Conservation (phyloP, 2,888 invertebrate species). For the Leptinotarsa juncta region DNA sequence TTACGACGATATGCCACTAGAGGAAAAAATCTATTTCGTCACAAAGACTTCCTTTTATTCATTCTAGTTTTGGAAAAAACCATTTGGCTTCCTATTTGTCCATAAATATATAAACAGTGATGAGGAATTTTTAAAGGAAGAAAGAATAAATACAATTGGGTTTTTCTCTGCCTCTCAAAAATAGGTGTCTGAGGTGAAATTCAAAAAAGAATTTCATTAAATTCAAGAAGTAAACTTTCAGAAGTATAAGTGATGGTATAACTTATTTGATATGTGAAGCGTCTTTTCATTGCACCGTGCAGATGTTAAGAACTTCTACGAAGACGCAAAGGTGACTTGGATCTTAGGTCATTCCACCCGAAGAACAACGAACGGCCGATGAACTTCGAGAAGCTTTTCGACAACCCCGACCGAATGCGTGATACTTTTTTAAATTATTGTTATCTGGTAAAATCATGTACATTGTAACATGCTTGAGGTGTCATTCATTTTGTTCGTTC, state of each 20-base stretch:
- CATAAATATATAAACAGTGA: too few relatives aligned
- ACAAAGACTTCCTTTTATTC: too few relatives aligned
- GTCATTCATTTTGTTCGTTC: conserved; percentile 20
- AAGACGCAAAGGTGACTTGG: conserved; percentile 32
- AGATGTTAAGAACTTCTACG: conserved; percentile 28
- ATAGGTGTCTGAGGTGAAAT: not conserved
- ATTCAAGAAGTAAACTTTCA: not conserved
- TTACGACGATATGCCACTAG: too few relatives aligned
- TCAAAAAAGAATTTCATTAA: not conserved
- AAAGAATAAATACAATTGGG: too few relatives aligned
- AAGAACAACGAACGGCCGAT: conserved; percentile 41
- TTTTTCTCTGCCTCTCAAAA: not conserved
- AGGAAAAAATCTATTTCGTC: too few relatives aligned
- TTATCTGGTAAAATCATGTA: conserved; percentile 32
- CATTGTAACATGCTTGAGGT: conserved; percentile 23
- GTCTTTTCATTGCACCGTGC: not conserved
- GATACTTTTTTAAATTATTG: conserved; percentile 45
- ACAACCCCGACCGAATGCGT: conserved; percentile 41
- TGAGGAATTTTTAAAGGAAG: too few relatives aligned
- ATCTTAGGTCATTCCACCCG: conserved; percentile 36
- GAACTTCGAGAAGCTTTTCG: conserved; percentile 43
- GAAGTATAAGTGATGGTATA: not conserved
- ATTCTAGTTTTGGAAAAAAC: too few relatives aligned
- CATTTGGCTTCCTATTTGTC: too few relatives aligned
- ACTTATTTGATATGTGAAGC: not conserved